A percentile compares a stretch with the other conserved stretches of the same genome.
These are phyloP conservation scores for Drosophila leontia DNA, from an alignment of 1,140 invertebrate species.

Conservation along the genomic window DNA sequence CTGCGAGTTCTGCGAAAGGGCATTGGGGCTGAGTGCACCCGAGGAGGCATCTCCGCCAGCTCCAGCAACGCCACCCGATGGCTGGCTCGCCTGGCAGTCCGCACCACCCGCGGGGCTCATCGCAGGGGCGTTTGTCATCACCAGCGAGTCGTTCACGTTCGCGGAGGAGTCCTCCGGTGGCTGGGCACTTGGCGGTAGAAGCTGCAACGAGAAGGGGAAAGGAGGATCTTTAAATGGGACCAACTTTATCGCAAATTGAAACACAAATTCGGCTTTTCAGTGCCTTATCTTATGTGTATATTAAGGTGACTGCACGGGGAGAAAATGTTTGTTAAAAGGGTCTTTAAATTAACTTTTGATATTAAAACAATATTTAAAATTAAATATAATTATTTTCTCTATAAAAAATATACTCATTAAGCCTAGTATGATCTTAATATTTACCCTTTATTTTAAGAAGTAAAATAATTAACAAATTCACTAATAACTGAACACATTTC, in stretches of 20 bases:
- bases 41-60: slow-evolving; percentile 84
- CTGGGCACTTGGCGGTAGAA: slow-evolving; percentile 66
- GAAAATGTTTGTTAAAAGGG: slow-evolving; percentile 3
- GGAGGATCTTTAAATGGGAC: neutral
- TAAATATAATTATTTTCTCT: no score
- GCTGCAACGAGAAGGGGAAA: slow-evolving; percentile 51
- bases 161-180: slow-evolving; percentile 58
- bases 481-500: neutral
- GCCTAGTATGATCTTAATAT: no score
- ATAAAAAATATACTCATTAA: no score
- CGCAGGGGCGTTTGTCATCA: slow-evolving; percentile 78
- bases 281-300: slow-evolving; percentile 22
- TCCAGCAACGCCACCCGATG: slow-evolving; percentile 22
- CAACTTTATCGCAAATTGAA: slow-evolving; percentile 37
- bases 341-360: neutral
- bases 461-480: neutral
- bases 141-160: slow-evolving; percentile 72
- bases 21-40: slow-evolving; percentile 90
- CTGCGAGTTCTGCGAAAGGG: slow-evolving; percentile 87
- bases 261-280: slow-evolving; percentile 30
- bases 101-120: slow-evolving; percentile 76
- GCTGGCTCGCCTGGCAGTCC: slow-evolving; percentile 67
- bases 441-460: neutral
- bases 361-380: neutral
- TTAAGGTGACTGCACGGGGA: slow-evolving; percentile 4